A percentile compares a stretch with the other conserved stretches of the same genome.
These are phyloP conservation scores for Pipistrellus kuhlii DNA, from an alignment of 2,797 vertebrate genomes.

Conservation along the genomic window DNA sequence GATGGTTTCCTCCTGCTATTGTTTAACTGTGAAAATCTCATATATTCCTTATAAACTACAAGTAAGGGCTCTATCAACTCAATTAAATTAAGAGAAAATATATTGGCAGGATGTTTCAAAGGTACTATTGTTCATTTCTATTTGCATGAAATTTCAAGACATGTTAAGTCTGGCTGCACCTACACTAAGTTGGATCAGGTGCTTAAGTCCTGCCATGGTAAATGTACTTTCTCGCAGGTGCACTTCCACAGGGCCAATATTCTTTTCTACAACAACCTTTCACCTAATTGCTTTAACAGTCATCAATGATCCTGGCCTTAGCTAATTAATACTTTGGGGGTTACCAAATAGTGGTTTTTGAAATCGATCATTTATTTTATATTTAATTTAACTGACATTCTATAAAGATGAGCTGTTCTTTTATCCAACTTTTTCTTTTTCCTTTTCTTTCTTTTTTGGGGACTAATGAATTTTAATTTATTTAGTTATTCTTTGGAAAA, in stretches of 20 bases:
- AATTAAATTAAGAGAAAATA: neutral
- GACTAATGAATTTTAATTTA: neutral
- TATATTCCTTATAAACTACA: neutral
- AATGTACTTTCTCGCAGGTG: neutral
- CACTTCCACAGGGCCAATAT: neutral
- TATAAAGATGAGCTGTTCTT: neutral
- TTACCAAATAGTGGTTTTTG: neutral
- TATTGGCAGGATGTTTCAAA: neutral
- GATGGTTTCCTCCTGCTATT: neutral
- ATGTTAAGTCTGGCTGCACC: neutral
- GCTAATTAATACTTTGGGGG: neutral
- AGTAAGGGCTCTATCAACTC: neutral
- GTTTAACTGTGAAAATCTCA: neutral
- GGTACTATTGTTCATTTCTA: neutral
- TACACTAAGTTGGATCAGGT: neutral
- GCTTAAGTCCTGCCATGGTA: neutral
- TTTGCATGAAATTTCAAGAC: neutral
- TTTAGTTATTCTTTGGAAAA: neutral
- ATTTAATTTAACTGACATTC: conserved; percentile 6
- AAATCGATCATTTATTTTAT: conserved; percentile 14
- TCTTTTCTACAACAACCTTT: neutral
- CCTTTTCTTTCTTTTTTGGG: neutral
- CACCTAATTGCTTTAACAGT: neutral
- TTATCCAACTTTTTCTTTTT: neutral
- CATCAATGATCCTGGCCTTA: neutral